Percentiles rank a stretch among this genome's conserved stretches.
Evolutionary conservation across 1,140 invertebrate species (phyloP).

Genomic region (Proctacanthus coquilletti): DNA sequence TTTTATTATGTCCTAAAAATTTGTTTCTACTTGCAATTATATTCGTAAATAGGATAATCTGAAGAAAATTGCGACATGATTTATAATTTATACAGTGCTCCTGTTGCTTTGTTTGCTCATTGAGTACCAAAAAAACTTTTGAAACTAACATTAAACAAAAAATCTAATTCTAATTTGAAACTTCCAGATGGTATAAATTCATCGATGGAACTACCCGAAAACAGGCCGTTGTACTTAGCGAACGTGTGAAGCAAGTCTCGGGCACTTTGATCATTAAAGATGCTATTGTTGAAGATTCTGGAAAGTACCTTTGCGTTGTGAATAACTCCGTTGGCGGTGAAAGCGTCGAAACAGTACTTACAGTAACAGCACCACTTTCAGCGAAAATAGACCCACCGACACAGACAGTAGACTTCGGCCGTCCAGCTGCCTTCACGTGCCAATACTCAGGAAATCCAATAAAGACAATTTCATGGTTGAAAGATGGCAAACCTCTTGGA

Average conservation of each 20-base stretch:
- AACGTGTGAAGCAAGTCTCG: constrained; percentile 82
- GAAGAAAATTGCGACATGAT: too few species aligned
- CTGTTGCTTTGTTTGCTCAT: too few species aligned
- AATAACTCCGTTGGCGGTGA: constrained; percentile 88
- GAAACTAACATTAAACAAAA: background rate
- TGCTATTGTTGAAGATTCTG: constrained; percentile 79
- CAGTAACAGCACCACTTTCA: constrained; percentile 77
- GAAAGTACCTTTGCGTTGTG: constrained; percentile 86
- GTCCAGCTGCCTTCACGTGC: constrained; percentile 78
- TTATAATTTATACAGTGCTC: too few species aligned
- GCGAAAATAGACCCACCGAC: constrained; percentile 75
- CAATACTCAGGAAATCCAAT: constrained; percentile 81
- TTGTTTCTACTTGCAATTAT: too few species aligned
- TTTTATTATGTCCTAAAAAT: too few species aligned
- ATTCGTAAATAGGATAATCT: too few species aligned
- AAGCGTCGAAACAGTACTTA: constrained; percentile 80
- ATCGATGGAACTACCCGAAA: constrained; percentile 69
- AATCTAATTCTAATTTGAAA: too few species aligned
- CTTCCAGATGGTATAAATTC: constrained; percentile 84
- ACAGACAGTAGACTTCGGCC: constrained; percentile 84
- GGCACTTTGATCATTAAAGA: constrained; percentile 85
- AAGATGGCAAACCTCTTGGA: constrained; percentile 72
- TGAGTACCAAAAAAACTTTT: background rate
- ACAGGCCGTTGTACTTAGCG: constrained; percentile 67
- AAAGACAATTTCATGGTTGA: constrained; percentile 79